Evolutionary conservation across 2,797 vertebrate species (phyloP).

Genomic region (Natrix natrix): DNA sequence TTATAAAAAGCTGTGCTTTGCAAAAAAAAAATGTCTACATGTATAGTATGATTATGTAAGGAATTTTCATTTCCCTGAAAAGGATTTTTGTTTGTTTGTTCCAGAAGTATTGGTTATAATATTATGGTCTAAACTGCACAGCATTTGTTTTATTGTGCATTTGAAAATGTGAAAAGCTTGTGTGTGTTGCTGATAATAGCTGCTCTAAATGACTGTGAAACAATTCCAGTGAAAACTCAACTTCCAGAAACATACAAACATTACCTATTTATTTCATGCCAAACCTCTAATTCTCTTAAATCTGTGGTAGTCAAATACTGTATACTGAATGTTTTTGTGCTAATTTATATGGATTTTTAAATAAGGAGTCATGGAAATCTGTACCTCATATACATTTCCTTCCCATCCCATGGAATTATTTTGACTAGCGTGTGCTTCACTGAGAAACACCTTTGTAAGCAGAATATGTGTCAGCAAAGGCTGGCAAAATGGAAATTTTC

Average conservation of each 20-base stretch:
- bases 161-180: conserved; percentile 49
- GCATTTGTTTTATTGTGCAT: neutral
- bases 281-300: conserved; percentile 51
- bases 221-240: conserved; percentile 41
- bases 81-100: conserved; percentile 41
- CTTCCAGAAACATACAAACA: conserved; percentile 47
- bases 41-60: neutral
- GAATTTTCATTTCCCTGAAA: conserved; percentile 46
- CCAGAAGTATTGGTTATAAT: conserved; percentile 36
- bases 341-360: conserved; percentile 62
- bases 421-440: conserved; percentile 48
- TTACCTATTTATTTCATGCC: conserved; percentile 34
- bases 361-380: conserved; percentile 61
- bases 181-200: conserved; percentile 43
- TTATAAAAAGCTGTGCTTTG: conserved; percentile 19
- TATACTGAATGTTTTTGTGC: conserved; percentile 50
- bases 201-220: conserved; percentile 59
- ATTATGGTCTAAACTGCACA: conserved; percentile 11
- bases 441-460: conserved; percentile 61
- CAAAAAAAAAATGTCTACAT: neutral
- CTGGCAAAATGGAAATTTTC: conserved; percentile 65
- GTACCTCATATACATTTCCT: conserved; percentile 59
- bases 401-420: conserved; percentile 61
- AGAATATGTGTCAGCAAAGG: conserved; percentile 53
- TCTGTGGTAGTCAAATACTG: conserved; percentile 42